phyloP scores from a whole-genome alignment of 2,797 vertebrate species.

The Molossus alvarezi region DNA sequence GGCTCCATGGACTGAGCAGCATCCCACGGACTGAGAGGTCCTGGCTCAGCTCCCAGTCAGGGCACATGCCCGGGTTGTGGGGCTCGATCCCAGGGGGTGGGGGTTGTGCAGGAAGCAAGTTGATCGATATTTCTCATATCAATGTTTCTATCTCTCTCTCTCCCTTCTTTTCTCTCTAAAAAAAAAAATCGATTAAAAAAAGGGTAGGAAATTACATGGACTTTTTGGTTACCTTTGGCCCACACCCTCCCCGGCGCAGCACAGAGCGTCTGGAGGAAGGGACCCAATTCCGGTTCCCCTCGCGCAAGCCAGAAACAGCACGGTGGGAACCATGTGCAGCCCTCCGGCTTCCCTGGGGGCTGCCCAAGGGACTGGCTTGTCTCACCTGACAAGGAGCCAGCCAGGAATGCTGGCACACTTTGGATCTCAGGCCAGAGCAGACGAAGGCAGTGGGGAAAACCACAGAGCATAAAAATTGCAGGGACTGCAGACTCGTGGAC shows the following conservation, averaged over 20 bases:
- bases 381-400: not conserved
- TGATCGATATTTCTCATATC: too few species aligned
- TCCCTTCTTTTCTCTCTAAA: too few species aligned
- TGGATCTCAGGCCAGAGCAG: not conserved
- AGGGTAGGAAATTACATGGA: not conserved
- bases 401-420: not conserved
- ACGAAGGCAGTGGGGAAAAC: not conserved
- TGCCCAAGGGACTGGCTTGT: not conserved
- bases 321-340: not conserved
- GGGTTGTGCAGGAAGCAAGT: too few species aligned
- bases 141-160: too few species aligned
- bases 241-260: not conserved
- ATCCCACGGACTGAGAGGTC: too few species aligned
- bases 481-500: too few species aligned
- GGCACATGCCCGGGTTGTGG: too few species aligned
- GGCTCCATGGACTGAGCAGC: too few species aligned
- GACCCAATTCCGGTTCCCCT: not conserved
- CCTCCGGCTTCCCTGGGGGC: not conserved
- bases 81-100: too few species aligned
- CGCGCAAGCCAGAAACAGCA: not conserved
- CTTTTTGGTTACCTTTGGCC: not conserved
- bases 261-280: not conserved
- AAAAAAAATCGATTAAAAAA: not conserved
- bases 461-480: not conserved
- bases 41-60: too few species aligned